phyloP scores from a whole-genome alignment of 2,113 vertebrate genomes.

The Hippocampus barbouri region DNA sequence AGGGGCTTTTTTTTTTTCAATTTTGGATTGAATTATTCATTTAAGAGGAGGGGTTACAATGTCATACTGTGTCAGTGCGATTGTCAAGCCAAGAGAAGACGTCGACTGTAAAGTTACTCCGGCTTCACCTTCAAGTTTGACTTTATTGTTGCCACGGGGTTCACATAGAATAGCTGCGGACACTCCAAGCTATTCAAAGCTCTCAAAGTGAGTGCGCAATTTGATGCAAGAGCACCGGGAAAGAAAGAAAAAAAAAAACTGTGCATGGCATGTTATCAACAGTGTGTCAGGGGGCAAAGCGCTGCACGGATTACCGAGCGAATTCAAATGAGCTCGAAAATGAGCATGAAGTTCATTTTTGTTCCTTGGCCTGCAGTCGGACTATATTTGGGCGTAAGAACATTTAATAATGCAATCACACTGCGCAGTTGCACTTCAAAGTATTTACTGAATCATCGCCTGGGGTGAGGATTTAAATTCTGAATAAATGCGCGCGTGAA shows the following conservation, averaged over 20 bases:
- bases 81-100: conserved; percentile 12
- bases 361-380: conserved; percentile 60
- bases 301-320: conserved; percentile 45
- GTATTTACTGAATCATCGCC: conserved; percentile 66
- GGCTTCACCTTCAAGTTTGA: conserved; percentile 21
- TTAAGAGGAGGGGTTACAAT: conserved; percentile 3
- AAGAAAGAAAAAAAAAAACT: conserved; percentile 28
- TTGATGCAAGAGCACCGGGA: conserved; percentile 33
- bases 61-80: not conserved
- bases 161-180: conserved; percentile 13
- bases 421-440: conserved; percentile 69
- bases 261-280: conserved; percentile 53
- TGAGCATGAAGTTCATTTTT: conserved; percentile 62
- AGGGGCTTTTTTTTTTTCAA: conserved; percentile 11
- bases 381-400: conserved; percentile 65
- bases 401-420: conserved; percentile 70
- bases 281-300: conserved; percentile 52
- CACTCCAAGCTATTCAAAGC: conserved; percentile 21
- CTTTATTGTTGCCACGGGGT: conserved; percentile 6
- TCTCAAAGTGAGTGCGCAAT: conserved; percentile 26
- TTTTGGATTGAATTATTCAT: conserved; percentile 46
- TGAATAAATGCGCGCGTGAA: conserved; percentile 69
- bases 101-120: conserved; percentile 8
- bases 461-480: conserved; percentile 66
- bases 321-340: conserved; percentile 59